These are phyloP conservation scores for Eupeodes latifasciatus DNA, from an alignment of 2,888 invertebrate genomes.

Conservation along the genomic window DNA sequence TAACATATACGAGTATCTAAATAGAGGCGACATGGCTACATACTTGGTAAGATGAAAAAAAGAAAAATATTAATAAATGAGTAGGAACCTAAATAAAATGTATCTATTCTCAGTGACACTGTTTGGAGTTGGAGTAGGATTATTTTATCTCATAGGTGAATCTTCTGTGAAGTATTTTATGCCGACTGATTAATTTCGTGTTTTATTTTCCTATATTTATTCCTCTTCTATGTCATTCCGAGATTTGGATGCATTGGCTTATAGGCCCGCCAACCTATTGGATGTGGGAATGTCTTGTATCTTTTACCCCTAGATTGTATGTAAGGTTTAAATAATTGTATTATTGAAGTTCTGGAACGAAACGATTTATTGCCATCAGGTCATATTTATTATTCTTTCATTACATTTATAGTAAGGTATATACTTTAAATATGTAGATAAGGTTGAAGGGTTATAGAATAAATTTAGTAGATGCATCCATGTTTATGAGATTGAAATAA, in stretches of 20 bases:
- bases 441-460: slow-evolving; percentile 29
- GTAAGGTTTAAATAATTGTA: not conserved
- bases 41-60: not conserved
- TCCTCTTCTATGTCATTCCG: not conserved
- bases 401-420: slow-evolving; percentile 2
- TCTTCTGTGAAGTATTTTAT: slow-evolving; percentile 68
- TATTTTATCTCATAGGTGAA: slow-evolving; percentile 72
- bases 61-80: slow-evolving; percentile 71
- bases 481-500: not conserved
- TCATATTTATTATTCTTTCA: slow-evolving; percentile 62
- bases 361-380: slow-evolving; percentile 56
- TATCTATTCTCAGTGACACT: slow-evolving; percentile 68
- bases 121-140: slow-evolving; percentile 24
- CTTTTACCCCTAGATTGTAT: slow-evolving; percentile 29
- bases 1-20: not conserved
- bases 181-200: slow-evolving; percentile 70
- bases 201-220: slow-evolving; percentile 26
- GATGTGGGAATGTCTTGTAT: slow-evolving; percentile 27
- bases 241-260: slow-evolving; percentile 22
- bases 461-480: not conserved
- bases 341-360: slow-evolving; percentile 5
- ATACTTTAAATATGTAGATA: not conserved
- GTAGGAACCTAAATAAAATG: slow-evolving; percentile 69
- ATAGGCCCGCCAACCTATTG: not conserved
- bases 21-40: slow-evolving; percentile 27